Evolutionary conservation across 2,113 vertebrate species (phyloP).

Genomic region (Accipiter cooperii): DNA sequence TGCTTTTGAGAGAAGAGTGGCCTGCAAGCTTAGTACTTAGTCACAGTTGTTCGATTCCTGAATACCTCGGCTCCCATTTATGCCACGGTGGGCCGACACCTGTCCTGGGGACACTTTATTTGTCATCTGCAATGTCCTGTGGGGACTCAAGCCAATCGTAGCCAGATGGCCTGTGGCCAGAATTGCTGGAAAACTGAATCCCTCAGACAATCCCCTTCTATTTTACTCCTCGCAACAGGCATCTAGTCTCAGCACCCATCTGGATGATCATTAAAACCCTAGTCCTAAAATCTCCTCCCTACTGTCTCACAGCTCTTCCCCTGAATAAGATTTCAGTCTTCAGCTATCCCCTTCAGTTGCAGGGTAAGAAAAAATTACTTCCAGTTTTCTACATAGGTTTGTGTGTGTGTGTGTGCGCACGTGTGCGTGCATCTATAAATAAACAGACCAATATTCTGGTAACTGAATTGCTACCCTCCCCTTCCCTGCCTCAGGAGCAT

Average conservation of each 20-base stretch:
- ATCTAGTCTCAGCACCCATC: neutral
- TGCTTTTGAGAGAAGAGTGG: neutral
- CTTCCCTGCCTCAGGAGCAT: conserved; percentile 54
- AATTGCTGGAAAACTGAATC: neutral
- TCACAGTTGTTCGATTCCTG: neutral
- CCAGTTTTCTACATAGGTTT: neutral
- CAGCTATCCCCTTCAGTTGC: neutral
- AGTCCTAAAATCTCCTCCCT: neutral
- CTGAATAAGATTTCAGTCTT: neutral
- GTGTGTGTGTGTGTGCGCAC: neutral
- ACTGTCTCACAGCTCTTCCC: neutral
- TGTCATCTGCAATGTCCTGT: conserved; percentile 19
- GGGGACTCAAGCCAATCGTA: neutral
- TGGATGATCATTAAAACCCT: neutral
- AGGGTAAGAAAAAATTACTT: neutral
- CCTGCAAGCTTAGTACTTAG: neutral
- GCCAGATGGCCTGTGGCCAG: conserved; percentile 37
- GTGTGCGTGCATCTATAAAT: neutral
- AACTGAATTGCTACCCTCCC: neutral
- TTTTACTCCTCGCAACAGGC: neutral
- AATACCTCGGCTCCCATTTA: neutral
- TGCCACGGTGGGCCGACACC: conserved; percentile 8
- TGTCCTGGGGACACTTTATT: conserved; percentile 16
- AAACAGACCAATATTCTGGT: conserved; percentile 6
- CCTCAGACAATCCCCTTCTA: neutral